A percentile compares a stretch with the other conserved stretches of the same genome.
Conservation (phyloP, 1,140 invertebrate genomes). For the Pararge aegeria region DNA sequence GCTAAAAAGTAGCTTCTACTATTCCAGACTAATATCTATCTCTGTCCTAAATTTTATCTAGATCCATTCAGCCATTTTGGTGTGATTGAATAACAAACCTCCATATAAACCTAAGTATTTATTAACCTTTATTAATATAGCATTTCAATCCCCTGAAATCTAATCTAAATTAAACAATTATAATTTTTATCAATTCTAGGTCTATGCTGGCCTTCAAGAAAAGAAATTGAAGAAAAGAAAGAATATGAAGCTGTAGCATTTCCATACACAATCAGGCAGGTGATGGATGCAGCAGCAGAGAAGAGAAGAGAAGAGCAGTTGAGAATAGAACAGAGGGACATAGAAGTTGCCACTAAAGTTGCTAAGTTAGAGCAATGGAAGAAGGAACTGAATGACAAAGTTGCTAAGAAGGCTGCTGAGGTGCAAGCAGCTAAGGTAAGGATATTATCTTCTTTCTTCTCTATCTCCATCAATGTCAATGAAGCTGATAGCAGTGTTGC, state of each 20-base stretch:
- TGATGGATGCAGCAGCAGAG: conserved; percentile 77
- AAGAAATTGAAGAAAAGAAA: conserved; percentile 80
- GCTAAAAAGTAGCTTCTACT: too few species aligned
- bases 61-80: too few species aligned
- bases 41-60: too few species aligned
- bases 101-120: too few species aligned
- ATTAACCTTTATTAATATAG: too few species aligned
- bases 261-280: conserved; percentile 82
- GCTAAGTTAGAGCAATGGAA: conserved; percentile 84
- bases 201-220: conserved; percentile 64
- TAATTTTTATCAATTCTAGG: conserved; percentile 37
- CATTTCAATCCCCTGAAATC: too few species aligned
- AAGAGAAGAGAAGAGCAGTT: conserved; percentile 56
- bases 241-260: conserved; percentile 83
- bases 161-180: too few species aligned
- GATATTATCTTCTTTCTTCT: neutral
- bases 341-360: conserved; percentile 81
- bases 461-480: too few species aligned
- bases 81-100: too few species aligned
- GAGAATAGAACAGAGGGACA: conserved; percentile 79
- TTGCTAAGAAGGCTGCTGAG: conserved; percentile 83
- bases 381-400: conserved; percentile 81
- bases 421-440: conserved; percentile 81
- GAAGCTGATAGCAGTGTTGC: too few species aligned
- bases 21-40: too few species aligned